Conservation (phyloP, 2,113 vertebrate species). For the Scalopus aquaticus region DNA sequence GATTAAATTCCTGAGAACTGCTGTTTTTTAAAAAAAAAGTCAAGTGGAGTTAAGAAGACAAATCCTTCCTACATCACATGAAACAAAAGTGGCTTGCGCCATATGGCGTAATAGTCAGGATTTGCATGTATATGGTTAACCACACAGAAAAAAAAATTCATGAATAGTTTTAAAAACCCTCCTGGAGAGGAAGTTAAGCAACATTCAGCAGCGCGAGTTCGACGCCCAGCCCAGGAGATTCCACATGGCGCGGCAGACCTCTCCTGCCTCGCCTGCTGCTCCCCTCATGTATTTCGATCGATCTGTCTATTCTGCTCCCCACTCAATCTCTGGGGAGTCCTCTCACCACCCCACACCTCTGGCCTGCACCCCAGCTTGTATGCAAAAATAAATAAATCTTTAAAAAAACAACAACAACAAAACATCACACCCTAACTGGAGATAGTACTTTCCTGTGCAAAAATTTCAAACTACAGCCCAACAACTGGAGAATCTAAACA, state of each 20-base stretch:
- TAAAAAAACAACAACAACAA: too few relatives aligned
- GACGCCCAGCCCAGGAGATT: too few relatives aligned
- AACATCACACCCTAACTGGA: not conserved
- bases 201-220: too few relatives aligned
- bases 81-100: not conserved
- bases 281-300: not conserved
- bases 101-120: not conserved
- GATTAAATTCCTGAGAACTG: not conserved
- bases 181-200: too few relatives aligned
- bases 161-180: constrained; percentile 16
- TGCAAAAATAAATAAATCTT: too few relatives aligned
- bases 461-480: not conserved
- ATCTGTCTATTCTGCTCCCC: not conserved
- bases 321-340: too few relatives aligned
- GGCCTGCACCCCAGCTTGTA: too few relatives aligned
- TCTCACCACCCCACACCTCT: too few relatives aligned
- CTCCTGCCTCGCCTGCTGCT: too few relatives aligned
- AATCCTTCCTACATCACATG: not conserved
- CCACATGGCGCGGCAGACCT: too few relatives aligned
- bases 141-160: not conserved
- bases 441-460: constrained; percentile 4
- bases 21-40: not conserved
- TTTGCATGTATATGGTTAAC: not conserved
- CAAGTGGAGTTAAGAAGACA: not conserved
- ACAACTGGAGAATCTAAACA: not conserved